Evolutionary conservation across 2,888 invertebrate genomes (phyloP), one percentile per base, ranked within the genome.

Genomic region (Notodonta dromedarius): DNA sequence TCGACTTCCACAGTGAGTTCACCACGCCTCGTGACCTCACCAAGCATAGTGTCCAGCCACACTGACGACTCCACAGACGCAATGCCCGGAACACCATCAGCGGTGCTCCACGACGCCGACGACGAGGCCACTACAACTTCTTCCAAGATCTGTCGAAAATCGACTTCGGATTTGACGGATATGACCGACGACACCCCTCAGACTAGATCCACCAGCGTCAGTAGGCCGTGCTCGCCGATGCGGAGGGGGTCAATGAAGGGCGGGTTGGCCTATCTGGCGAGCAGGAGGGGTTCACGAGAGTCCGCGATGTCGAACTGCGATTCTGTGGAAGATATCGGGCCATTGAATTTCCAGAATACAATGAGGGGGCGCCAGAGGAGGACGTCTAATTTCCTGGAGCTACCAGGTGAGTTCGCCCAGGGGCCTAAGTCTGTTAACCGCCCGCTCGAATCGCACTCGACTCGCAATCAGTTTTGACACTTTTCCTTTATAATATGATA

Each of bases 321-420:
- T 68, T 93, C 93, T 0, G 93, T 92, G 0, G 97, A 97, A 84
- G 97, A 97, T 76, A 95, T 97, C 58, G 97, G 97, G 0, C 97
- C 97, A 8, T 88, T 97, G 66, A 96, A 96, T 86, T 97, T 97
- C 86, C 96, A 96, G 80, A 95, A 96, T 69, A 96, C 97, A 35
- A 95, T 96, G 74, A 94, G 97, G 3, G 96, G 96, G 1, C 94
- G 97, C 16, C 97, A 97, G 82, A 91, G 98, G 40, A 93, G 97
- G 72, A 97, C 97, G 5, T 97, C 97, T 0, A 98, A 98, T 89
- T 98, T 98, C 83, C 93, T 98, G 58, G 98, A 98, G 85, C 88
- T 98, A 73, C 98, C 98, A 86, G 97, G 97, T 97, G 85, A 91
- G 90, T 84, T 59, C 46, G 16, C 50, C 9, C 50, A 50, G n/a